Evolutionary conservation across 2,113 vertebrate genomes (phyloP).

Genomic region (zebrafish (Danio rerio)): GRCz12tu NC_133180.1:69075001-69075500

Average conservation of each 20-base stretch:
- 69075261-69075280: not conserved
- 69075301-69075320: not conserved
- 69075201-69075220: not conserved
- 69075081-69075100: no score
- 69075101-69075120: no score
- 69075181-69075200: slow-evolving; percentile 21
- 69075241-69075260: not conserved
- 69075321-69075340: not conserved
- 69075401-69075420: slow-evolving; percentile 38
- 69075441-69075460: slow-evolving; percentile 24
- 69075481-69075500: slow-evolving; percentile 17
- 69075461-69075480: slow-evolving; percentile 2
- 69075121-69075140: no score
- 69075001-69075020: no score
- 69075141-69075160: not conserved
- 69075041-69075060: no score
- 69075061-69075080: no score
- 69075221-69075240: slow-evolving; percentile 30
- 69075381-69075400: slow-evolving; percentile 5
- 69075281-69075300: not conserved
- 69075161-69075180: not conserved
- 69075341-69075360: not conserved
- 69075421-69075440: slow-evolving; percentile 39
- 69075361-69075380: not conserved
- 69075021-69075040: no score